These are phyloP conservation scores for Bovichtus diacanthus DNA, from an alignment of 2,797 vertebrate genomes.

Conservation along the genomic window DNA sequence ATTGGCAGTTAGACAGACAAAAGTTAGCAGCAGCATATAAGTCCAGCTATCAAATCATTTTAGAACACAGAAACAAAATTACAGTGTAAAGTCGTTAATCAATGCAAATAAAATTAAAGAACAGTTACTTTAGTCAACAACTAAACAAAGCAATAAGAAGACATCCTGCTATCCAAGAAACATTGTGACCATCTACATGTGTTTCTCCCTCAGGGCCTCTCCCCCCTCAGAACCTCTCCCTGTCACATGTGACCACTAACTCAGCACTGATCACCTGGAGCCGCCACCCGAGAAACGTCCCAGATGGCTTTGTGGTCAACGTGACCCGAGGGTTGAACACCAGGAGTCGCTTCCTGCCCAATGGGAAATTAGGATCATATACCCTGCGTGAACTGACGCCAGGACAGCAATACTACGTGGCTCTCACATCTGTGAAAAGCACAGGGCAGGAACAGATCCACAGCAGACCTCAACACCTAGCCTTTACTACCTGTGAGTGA, in stretches of 20 bases:
- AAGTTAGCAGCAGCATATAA: background rate
- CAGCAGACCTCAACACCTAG: conserved; percentile 89
- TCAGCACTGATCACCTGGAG: conserved; percentile 91
- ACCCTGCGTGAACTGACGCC: conserved; percentile 90
- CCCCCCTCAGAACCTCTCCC: conserved; percentile 92
- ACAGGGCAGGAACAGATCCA: conserved; percentile 89
- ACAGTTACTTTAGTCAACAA: background rate
- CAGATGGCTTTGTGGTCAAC: conserved; percentile 95
- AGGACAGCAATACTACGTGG: conserved; percentile 89
- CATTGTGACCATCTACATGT: conserved; percentile 34
- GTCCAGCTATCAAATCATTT: background rate
- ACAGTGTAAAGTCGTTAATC: background rate
- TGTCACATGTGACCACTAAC: conserved; percentile 88
- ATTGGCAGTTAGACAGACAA: background rate
- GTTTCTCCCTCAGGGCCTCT: conserved; percentile 87
- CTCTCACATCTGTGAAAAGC: conserved; percentile 88
- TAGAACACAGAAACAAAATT: background rate
- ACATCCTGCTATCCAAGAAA: background rate
- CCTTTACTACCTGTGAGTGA: conserved; percentile 91
- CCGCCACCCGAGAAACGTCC: conserved; percentile 72
- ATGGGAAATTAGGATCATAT: conserved; percentile 88
- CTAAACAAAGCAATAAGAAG: background rate
- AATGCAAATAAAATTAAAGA: background rate
- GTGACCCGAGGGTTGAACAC: conserved; percentile 91
- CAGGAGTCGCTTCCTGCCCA: conserved; percentile 94